Evolutionary conservation across 2,797 vertebrate species (phyloP).

Genomic region (Rhinophrynus dorsalis): DNA sequence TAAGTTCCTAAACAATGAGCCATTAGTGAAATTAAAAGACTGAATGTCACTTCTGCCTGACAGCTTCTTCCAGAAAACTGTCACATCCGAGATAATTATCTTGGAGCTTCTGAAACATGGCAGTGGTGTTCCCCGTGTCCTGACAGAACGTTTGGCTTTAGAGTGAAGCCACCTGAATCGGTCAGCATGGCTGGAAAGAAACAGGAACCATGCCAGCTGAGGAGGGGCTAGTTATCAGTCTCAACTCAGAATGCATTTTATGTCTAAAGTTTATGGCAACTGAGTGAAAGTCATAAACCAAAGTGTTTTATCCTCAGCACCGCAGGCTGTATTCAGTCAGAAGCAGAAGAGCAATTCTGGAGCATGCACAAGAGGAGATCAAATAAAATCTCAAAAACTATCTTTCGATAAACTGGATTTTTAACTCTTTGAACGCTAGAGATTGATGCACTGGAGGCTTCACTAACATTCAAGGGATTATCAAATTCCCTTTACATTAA

Average conservation of each 20-base stretch:
- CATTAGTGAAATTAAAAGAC: conserved; percentile 32
- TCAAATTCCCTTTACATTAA: too few species aligned
- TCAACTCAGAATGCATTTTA: neutral
- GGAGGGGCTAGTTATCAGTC: neutral
- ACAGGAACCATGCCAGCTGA: neutral
- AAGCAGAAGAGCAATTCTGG: too few species aligned
- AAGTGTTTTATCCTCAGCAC: too few species aligned
- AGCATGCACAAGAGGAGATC: too few species aligned
- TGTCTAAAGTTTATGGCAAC: neutral
- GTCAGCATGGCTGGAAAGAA: neutral
- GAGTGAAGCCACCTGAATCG: neutral
- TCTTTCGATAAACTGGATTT: too few species aligned
- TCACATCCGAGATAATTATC: conserved; percentile 35
- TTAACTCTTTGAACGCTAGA: too few species aligned
- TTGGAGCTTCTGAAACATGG: neutral
- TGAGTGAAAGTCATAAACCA: neutral
- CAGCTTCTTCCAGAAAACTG: conserved; percentile 20
- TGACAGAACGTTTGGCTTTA: neutral
- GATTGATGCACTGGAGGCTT: too few species aligned
- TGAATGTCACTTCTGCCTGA: conserved; percentile 20
- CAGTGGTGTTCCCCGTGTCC: neutral
- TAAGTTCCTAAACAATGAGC: conserved; percentile 13
- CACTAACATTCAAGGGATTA: too few species aligned
- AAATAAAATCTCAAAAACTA: too few species aligned
- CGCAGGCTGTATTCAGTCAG: too few species aligned